Conservation (phyloP, 64 coral and sea anemone genomes). For the Platygyra sinensis region DNA sequence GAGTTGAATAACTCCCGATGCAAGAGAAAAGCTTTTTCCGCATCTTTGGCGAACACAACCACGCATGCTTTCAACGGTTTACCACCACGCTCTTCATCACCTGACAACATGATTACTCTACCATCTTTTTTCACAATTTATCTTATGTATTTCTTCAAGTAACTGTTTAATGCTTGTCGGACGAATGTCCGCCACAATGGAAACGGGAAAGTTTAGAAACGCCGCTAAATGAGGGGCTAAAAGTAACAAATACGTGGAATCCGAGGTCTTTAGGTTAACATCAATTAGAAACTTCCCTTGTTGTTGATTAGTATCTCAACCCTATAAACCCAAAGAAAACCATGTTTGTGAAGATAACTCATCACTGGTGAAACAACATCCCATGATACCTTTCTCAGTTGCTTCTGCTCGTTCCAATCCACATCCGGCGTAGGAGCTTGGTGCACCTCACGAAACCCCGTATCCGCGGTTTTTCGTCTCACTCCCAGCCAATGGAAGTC, state of each 20-base stretch:
- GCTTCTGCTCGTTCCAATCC: conserved; percentile 77
- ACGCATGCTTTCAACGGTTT: not conserved
- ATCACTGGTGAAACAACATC: conserved; percentile 57
- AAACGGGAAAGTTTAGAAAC: conserved; percentile 45
- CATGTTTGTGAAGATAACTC: conserved; percentile 81
- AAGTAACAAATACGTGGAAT: conserved; percentile 64
- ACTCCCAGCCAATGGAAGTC: conserved; percentile 83
- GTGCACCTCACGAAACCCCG: conserved; percentile 18
- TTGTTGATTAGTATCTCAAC: conserved; percentile 78
- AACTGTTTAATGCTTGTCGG: not conserved
- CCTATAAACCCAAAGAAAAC: conserved; percentile 85
- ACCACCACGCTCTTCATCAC: not conserved
- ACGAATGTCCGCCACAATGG: not conserved
- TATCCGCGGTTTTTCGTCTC: conserved; percentile 54
- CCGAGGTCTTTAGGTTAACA: conserved; percentile 78
- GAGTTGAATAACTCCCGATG: not conserved
- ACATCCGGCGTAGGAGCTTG: conserved; percentile 43
- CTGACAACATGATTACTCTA: not conserved
- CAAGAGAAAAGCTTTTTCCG: not conserved
- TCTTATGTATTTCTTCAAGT: not conserved
- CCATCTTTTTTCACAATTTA: not conserved
- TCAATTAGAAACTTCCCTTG: conserved; percentile 69
- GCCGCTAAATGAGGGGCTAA: conserved; percentile 81
- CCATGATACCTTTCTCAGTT: conserved; percentile 56
- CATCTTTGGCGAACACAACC: not conserved